Base-by-base conservation (phyloP, 2,888 invertebrate species). In the Lutraria lutraria region DNA sequence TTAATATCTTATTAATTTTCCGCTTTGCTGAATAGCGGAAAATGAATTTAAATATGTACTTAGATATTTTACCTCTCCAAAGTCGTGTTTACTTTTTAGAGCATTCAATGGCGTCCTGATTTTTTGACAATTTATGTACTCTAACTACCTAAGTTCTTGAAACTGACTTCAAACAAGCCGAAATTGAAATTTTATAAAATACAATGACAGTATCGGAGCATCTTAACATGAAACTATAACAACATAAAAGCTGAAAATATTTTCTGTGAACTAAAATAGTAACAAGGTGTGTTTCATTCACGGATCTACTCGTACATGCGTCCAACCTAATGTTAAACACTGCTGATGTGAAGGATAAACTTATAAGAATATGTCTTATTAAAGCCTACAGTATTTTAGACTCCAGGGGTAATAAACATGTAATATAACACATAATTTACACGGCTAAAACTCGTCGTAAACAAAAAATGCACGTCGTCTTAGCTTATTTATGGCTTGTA, bases 381-480 rank as follows among this genome's bases (percentile, higher is more conserved):
- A 34, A 8, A 34, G 25, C 31, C 31, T 34, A 31, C 76, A 76
- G 76, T 34, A 76, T 76, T 76, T 16, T 76, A 76, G 76, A 76
- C 76, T 76, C 76, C 76, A 76, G 19, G 25, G 31, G 29, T 34
- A 76, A 34, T 76, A 76, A 76, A 34, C 16, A 34, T 76, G 76
- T 34, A 76, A 76, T 76, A 31, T 34, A 16, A 76, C 29, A 76
- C 76, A 19, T 76, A 34, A 76, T 19, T 19, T 34, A 76, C 76
- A 76, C 31, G 21, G 76, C 10, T 34, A 16, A 31, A 34, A 34
- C 34, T 34, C 31, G 31, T 76, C 16, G n/a, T 19, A 63, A 63
- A 63, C 63, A 12, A 1, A 25, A 10, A 63, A 16, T 19, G 56
- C 56, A 15, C 56, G 19, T n/a, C 25, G 63, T 68, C 25, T 43